phyloP scores from a whole-genome alignment of 2,888 invertebrate genomes.

The Caradrina kadenii region DNA sequence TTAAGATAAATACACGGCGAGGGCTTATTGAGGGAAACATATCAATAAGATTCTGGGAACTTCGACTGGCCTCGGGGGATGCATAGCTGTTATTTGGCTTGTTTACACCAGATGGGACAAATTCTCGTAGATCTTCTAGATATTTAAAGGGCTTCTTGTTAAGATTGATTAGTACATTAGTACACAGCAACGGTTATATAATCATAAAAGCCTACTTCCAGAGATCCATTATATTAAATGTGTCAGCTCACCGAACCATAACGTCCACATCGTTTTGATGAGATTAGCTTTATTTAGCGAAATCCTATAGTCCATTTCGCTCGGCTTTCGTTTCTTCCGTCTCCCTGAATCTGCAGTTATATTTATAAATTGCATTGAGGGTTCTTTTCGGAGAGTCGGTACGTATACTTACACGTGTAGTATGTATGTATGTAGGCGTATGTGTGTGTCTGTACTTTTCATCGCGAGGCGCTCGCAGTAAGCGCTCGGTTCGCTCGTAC shows the following conservation, averaged over 20 bases:
- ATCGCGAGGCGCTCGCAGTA: conserved; percentile 41
- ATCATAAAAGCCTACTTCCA: conserved; percentile 21
- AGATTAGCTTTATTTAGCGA: conserved; percentile 31
- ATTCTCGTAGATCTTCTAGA: conserved; percentile 9
- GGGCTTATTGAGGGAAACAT: conserved; percentile 52
- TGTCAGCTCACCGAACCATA: conserved; percentile 46
- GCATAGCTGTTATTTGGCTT: conserved; percentile 41
- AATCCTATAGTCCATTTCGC: conserved; percentile 43
- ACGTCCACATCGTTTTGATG: conserved; percentile 36
- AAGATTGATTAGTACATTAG: conserved; percentile 4
- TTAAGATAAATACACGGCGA: conserved; percentile 53
- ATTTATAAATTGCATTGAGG: conserved; percentile 58
- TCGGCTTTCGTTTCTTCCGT: conserved; percentile 39
- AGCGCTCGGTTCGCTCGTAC: conserved; percentile 34
- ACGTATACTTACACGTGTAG: conserved; percentile 10
- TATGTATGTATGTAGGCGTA: conserved; percentile 3
- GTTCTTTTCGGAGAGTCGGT: conserved; percentile 44
- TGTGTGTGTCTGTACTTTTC: conserved; percentile 45
- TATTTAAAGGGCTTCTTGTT: conserved; percentile 10
- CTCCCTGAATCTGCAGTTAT: conserved; percentile 58
- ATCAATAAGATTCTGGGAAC: conserved; percentile 54
- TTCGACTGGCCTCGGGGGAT: conserved; percentile 45
- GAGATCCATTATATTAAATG: conserved; percentile 24
- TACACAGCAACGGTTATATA: background rate
- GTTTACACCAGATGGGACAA: conserved; percentile 23